Conservation (phyloP, 1,140 invertebrate genomes). For the Pachyrhynchus sulphureomaculatus region DNA sequence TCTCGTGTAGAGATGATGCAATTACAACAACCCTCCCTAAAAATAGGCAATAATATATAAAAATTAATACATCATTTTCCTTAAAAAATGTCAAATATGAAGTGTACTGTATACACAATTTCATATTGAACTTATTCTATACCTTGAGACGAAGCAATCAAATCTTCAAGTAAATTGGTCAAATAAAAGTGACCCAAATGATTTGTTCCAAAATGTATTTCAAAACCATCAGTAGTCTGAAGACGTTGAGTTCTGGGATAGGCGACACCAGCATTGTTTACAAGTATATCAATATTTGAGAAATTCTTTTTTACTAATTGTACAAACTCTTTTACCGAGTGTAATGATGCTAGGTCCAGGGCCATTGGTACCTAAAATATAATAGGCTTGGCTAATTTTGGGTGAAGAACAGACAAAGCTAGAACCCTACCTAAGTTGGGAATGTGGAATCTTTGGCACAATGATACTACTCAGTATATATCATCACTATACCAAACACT, state of each 20-base stretch:
- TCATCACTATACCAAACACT: too few species aligned
- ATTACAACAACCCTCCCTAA: slow-evolving; percentile 63
- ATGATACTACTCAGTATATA: too few species aligned
- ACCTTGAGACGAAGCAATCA: slow-evolving; percentile 53
- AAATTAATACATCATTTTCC: not conserved
- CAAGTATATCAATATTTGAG: slow-evolving; percentile 66
- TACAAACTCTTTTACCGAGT: slow-evolving; percentile 71
- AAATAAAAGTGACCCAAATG: slow-evolving; percentile 84
- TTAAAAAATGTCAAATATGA: slow-evolving; percentile 35
- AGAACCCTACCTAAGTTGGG: too few species aligned
- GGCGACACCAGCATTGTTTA: slow-evolving; percentile 76
- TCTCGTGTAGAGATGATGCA: slow-evolving; percentile 56
- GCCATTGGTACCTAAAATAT: slow-evolving; percentile 67
- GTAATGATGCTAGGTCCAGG: slow-evolving; percentile 69
- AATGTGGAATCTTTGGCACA: too few species aligned
- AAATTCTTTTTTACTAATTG: slow-evolving; percentile 62
- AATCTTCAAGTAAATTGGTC: slow-evolving; percentile 73
- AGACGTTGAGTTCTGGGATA: slow-evolving; percentile 55
- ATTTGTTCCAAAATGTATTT: slow-evolving; percentile 80
- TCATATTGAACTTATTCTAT: not conserved
- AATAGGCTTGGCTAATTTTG: too few species aligned
- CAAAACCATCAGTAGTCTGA: slow-evolving; percentile 77
- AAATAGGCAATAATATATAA: slow-evolving; percentile 43
- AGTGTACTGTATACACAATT: not conserved
- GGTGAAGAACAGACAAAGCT: too few species aligned